These are phyloP conservation scores for Meles meles DNA, from an alignment of 2,113 vertebrate species.

Conservation along the genomic window DNA sequence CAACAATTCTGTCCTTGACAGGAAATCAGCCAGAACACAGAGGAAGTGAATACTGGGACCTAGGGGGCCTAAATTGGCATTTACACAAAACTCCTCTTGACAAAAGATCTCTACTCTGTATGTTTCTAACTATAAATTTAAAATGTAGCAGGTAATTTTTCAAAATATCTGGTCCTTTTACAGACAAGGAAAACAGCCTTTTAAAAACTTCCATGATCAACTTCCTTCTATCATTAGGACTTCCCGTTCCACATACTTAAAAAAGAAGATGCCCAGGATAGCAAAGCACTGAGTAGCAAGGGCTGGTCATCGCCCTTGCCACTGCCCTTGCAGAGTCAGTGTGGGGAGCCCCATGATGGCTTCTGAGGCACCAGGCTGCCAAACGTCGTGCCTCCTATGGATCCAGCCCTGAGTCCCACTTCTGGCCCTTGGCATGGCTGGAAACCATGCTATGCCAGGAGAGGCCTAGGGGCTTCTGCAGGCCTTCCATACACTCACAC, in stretches of 20 bases:
- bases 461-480: too few species aligned
- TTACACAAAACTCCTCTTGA: background rate
- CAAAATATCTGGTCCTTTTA: background rate
- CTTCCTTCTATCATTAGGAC: background rate
- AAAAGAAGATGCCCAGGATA: background rate
- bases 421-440: background rate
- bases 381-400: accelerated
- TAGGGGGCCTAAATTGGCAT: accelerated
- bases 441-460: background rate
- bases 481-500: background rate
- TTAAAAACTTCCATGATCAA: background rate
- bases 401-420: background rate
- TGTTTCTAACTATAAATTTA: background rate
- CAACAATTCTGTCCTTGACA: accelerated
- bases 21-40: background rate
- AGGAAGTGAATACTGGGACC: too few species aligned
- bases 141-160: background rate
- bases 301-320: accelerated
- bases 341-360: accelerated
- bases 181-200: background rate
- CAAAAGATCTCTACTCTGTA: background rate
- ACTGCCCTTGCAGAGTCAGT: background rate
- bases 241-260: background rate
- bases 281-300: background rate
- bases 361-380: background rate